A percentile compares a stretch with the other conserved stretches of the same genome.
Evolutionary conservation across 2,113 vertebrate species (phyloP).

Genomic region (Apteryx mantelli): DNA sequence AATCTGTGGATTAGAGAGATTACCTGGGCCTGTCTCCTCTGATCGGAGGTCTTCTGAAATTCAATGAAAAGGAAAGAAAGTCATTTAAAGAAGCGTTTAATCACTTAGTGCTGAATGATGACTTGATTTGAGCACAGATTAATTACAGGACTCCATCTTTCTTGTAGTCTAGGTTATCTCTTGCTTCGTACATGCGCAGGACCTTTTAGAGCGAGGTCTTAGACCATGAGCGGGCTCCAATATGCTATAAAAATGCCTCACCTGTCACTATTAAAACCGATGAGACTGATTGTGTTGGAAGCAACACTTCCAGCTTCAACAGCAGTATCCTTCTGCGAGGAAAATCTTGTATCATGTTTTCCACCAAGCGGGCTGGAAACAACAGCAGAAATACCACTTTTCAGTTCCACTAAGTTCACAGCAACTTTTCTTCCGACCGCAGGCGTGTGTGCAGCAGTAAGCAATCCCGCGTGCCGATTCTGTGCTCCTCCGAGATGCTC

Average conservation of each 20-base stretch:
- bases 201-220: not conserved
- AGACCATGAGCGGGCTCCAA: not conserved
- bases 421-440: not conserved
- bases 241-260: not conserved
- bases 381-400: not conserved
- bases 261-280: not conserved
- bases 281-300: not conserved
- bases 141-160: not conserved
- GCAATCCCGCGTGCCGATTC: not conserved
- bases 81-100: not conserved
- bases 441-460: rapidly evolving
- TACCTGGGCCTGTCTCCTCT: not conserved
- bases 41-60: not conserved
- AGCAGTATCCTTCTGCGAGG: not conserved
- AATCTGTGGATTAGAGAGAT: not conserved
- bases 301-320: not conserved
- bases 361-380: not conserved
- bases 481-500: not conserved
- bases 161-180: not conserved
- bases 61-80: not conserved
- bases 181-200: not conserved
- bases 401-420: too few species aligned
- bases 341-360: not conserved
- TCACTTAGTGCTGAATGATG: not conserved
- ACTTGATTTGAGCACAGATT: not conserved